Base-by-base conservation (phyloP, 92 coral and sea anemone genomes). In the Zoanthus sociatus region DNA sequence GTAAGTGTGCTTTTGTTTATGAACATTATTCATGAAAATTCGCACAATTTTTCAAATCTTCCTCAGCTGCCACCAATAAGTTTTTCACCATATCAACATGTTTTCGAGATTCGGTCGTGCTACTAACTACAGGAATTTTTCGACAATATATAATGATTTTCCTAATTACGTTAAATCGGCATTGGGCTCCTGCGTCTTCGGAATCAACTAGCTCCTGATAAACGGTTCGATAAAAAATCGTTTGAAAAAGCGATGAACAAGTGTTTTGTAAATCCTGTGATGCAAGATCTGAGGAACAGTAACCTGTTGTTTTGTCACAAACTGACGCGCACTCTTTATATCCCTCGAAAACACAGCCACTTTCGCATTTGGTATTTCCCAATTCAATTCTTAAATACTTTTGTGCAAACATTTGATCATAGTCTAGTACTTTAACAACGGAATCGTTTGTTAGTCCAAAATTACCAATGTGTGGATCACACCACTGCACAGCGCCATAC, bases 381-480 rank as follows among this genome's bases (percentile, higher is more conserved):
- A 94, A 77, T 2, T 66, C 11, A 7, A 44, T 53, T 14, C 78
- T 76, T 10, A 93, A 75, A 26, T 70, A 71, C 12, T 58, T 51
- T 68, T 47, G 76, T 32, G 94, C 92, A 79, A 71, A 91, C 0
- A 84, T 44, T 13, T 44, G 72, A 67, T 94, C 98, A 48, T 83
- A 83, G 50, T 94, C 98, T 56, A 93, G 79, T 14, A 91, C 64
- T 71, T 94, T 94, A 14, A 91, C 92, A 5, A 89, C 78, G 9
- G 91, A 89, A 66, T 77, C 45, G 58, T 71, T 68, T 12, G 98
- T 73, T 56, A 94, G 32, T 7, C 98, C 98, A 91, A 83, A 94
- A 58, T 94, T 94, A 16, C 95, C 98, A 9, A 92, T 71, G 66
- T 94, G 98, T 0, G 90, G 21, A 53, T 94, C 98, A 77, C 98